phyloP scores from a whole-genome alignment of 1,140 invertebrate species.

The Druon quercuslanigerum region DNA sequence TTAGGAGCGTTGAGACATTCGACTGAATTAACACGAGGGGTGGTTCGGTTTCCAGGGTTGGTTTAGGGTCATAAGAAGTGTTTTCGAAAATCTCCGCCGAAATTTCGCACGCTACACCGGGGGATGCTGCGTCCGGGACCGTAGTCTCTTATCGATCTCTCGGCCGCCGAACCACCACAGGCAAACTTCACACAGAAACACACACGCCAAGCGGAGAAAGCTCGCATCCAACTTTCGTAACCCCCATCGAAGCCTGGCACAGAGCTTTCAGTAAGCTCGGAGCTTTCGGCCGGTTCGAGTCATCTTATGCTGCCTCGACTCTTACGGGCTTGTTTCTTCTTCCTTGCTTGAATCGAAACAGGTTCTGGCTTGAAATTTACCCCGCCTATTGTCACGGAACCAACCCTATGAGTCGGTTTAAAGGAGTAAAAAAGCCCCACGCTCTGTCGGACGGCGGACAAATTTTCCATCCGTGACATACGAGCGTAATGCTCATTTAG shows the following conservation, averaged over 20 bases:
- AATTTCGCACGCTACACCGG: constrained; percentile 49
- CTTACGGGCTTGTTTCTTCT: background rate
- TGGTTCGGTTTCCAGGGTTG: background rate
- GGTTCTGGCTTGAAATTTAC: background rate
- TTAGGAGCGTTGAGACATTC: background rate
- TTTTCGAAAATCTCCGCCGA: constrained; percentile 23
- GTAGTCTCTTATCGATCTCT: constrained; percentile 66
- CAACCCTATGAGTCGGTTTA: background rate
- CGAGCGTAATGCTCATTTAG: background rate
- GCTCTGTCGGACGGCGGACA: constrained; percentile 37
- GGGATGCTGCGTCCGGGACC: constrained; percentile 69
- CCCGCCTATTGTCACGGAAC: background rate
- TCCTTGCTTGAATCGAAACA: background rate
- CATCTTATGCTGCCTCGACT: background rate
- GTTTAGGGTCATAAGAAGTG: background rate
- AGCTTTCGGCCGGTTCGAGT: constrained; percentile 53
- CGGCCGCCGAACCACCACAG: constrained; percentile 56
- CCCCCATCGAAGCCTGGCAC: constrained; percentile 52
- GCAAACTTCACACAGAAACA: constrained; percentile 53
- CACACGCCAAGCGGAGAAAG: constrained; percentile 48
- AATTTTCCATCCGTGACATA: constrained; percentile 9
- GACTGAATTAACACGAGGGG: background rate
- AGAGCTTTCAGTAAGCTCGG: constrained; percentile 51
- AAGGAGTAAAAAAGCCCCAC: constrained; percentile 38
- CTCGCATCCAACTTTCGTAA: constrained; percentile 55